Evolutionary conservation across 1,140 invertebrate genomes (phyloP).

Genomic region (Pteromalus puparum): DNA sequence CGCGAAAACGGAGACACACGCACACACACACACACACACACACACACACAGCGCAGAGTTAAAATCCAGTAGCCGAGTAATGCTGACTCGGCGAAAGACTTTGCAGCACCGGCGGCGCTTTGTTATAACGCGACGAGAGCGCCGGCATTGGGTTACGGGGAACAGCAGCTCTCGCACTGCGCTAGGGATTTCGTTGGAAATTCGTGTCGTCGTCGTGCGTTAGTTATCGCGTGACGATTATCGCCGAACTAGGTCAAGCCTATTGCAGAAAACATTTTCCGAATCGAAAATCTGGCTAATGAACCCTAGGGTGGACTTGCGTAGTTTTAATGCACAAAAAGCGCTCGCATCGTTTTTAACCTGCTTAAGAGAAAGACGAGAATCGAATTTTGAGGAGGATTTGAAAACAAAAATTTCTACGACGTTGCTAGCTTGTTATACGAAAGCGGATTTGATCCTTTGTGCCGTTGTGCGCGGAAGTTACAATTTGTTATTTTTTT

Average conservation of each 20-base stretch:
- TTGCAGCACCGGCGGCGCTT: background rate
- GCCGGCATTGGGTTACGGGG: background rate
- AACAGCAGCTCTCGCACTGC: background rate
- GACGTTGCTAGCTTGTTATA: no score
- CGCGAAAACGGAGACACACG: background rate
- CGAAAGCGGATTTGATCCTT: no score
- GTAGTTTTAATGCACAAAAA: no score
- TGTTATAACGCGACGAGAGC: conserved; percentile 4
- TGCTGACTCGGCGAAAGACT: conserved; percentile 29
- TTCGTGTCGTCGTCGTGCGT: background rate
- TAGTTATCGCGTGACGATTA: background rate
- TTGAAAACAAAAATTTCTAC: no score
- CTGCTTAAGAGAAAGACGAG: no score
- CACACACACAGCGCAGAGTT: no score
- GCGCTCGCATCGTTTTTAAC: no score
- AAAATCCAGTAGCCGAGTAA: conserved; percentile 5
- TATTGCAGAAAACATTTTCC: background rate
- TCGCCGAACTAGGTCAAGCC: background rate
- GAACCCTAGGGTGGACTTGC: no score
- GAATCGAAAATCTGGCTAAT: no score
- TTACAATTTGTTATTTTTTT: no score
- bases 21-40: background rate
- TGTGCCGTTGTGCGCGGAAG: no score
- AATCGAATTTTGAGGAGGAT: no score
- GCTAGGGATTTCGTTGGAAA: background rate